Base-by-base conservation (phyloP, 2,797 vertebrate species). In the Cichlasoma orientale region DNA sequence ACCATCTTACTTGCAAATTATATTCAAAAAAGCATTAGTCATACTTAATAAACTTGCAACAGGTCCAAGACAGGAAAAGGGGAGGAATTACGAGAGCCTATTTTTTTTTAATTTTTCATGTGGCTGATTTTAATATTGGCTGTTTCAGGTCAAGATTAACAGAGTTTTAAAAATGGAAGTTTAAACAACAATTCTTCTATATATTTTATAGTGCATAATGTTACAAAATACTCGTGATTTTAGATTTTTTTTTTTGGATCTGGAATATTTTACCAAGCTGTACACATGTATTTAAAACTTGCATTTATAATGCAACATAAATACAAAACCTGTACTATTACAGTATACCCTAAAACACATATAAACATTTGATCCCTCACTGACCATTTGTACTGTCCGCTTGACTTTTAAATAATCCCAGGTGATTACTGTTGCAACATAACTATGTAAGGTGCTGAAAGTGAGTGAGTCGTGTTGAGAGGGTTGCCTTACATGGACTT, bases 1-100 rank as follows among this genome's bases (percentile, higher is more conserved):
- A 50, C 41, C 29, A 16, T 11, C 58, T 55, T 63, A 59, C 55
- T 63, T 84, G 83, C 54, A 87, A 84, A 87, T 78, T 36, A 76
- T 72, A 71, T 74, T 68, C n/a, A 11, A 7, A 3, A 13, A 21
- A 36, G 18, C 11, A 81, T 84, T 79, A 56, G 84, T 77, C 75
- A 81, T 57, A 44, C 19, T 38, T 59, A 12, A 58, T 25, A 56
- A 56, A 14, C 44, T 72, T 25, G 27, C 23, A 68, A 3, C 27
- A 50, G 61, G 47, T 16, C 61, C 10, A 3, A 1, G 25, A 68
- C 25, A 68, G 41, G 18, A 50, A 50, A 68, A 2, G 18, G 4
- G 23, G 16, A n/a, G 16, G 10, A 29, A 11, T 29, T 68, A 13
- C 41, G 12, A 4, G 3, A 25, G 36, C 36, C 21, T 18, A 2